Conservation (phyloP, 2,888 invertebrate genomes). For the Lissocephala sabroskyi region DNA sequence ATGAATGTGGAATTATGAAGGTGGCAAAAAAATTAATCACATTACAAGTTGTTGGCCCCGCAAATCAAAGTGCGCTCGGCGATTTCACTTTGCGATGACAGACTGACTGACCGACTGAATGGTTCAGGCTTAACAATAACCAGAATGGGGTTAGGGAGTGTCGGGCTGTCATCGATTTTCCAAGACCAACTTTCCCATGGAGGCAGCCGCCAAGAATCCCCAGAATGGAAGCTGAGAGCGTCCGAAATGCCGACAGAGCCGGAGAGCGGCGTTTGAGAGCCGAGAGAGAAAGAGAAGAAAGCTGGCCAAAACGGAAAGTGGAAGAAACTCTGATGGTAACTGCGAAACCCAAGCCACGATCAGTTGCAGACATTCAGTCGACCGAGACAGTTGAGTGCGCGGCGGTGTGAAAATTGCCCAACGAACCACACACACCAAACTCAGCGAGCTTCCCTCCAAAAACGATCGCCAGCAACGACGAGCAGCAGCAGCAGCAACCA, state of each 20-base stretch:
- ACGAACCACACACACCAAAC: slow-evolving; percentile 27
- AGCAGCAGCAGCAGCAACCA: slow-evolving; percentile 2
- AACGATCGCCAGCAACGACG: slow-evolving; percentile 26
- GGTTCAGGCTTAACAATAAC: no score
- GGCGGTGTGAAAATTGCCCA: slow-evolving; percentile 54
- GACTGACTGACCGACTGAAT: slow-evolving; percentile 16
- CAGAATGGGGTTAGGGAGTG: no score
- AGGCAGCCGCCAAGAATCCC: no score
- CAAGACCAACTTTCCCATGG: no score
- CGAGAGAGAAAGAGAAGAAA: slow-evolving; percentile 24
- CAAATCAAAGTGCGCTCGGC: no score
- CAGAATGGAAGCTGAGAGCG: slow-evolving; percentile 23
- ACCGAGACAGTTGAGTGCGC: slow-evolving; percentile 68
- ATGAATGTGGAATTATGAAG: no score
- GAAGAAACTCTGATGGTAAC: slow-evolving; percentile 63
- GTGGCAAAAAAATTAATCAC: no score
- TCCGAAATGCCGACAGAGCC: no score
- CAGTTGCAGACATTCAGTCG: slow-evolving; percentile 70
- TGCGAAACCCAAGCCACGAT: slow-evolving; percentile 56
- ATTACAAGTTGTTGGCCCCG: no score
- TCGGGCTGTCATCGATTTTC: no score
- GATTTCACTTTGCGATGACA: no score
- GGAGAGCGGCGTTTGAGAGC: slow-evolving; percentile 24
- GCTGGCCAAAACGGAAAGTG: not conserved
- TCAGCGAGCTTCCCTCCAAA: slow-evolving; percentile 30